A percentile compares a stretch with the other conserved stretches of the same genome.
These are phyloP conservation scores for Lepeophtheirus nordmannii DNA, from an alignment of 2,888 invertebrate genomes.

Conservation along the genomic window DNA sequence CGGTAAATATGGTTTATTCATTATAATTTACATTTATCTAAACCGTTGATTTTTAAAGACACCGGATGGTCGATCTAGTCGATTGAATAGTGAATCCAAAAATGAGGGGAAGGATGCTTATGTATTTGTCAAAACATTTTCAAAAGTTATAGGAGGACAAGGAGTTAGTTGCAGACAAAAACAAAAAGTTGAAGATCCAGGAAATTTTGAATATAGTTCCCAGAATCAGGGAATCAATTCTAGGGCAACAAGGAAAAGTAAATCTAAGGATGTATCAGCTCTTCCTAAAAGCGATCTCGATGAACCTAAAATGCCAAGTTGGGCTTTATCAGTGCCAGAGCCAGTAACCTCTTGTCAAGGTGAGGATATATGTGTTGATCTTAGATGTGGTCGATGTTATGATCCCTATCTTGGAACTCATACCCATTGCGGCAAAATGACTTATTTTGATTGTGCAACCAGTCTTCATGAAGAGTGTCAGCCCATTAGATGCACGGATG, in stretches of 20 bases:
- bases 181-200: not conserved
- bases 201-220: not conserved
- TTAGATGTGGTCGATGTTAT: constrained; percentile 10
- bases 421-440: constrained; percentile 15
- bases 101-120: not conserved
- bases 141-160: not conserved
- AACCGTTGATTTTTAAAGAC: not conserved
- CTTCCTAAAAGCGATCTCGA: not conserved
- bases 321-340: constrained; percentile 16
- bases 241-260: too few relatives aligned
- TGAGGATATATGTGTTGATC: constrained; percentile 10
- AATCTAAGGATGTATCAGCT: not conserved
- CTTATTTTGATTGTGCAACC: constrained; percentile 14
- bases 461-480: constrained; percentile 16
- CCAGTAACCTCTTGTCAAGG: constrained; percentile 14
- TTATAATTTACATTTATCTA: not conserved
- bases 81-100: not conserved
- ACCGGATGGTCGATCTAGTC: not conserved
- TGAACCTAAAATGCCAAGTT: constrained; percentile 3
- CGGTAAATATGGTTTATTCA: not conserved
- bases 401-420: constrained; percentile 22
- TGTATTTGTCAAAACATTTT: not conserved
- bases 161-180: not conserved
- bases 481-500: constrained; percentile 13
- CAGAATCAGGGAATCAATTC: too few relatives aligned